phyloP scores from a whole-genome alignment of 1,140 invertebrate genomes.

The Solenopsis invicta region DNA sequence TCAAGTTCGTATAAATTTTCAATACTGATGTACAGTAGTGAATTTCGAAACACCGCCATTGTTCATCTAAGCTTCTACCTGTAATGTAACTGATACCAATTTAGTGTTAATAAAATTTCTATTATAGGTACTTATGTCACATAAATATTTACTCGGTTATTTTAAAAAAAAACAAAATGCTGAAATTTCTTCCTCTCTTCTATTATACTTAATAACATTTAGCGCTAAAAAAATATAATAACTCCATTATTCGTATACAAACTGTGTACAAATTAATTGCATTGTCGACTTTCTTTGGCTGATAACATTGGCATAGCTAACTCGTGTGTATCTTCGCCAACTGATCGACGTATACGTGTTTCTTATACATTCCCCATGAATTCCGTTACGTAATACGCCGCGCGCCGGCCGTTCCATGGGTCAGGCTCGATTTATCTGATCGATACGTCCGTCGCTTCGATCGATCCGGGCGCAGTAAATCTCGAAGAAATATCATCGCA shows the following conservation, averaged over 20 bases:
- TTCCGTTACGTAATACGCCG: constrained; percentile 40
- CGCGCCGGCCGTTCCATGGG: background rate
- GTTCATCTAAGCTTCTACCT: no score
- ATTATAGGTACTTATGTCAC: no score
- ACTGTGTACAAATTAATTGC: background rate
- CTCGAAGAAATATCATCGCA: constrained; percentile 21
- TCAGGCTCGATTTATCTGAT: constrained; percentile 32
- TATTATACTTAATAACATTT: no score
- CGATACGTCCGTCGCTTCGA: constrained; percentile 18
- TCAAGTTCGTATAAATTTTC: no score
- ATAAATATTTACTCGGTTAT: no score
- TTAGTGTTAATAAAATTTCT: no score
- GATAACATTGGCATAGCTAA: background rate
- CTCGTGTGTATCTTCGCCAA: background rate
- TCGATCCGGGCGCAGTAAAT: constrained; percentile 32
- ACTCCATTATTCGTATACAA: background rate
- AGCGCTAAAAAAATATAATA: no score
- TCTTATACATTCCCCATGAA: constrained; percentile 1
- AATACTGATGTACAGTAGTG: no score
- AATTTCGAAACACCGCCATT: no score
- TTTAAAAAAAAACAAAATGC: no score
- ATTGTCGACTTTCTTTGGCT: background rate
- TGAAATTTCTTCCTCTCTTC: no score
- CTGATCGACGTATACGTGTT: constrained; percentile 37
- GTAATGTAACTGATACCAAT: no score